Conservation (phyloP, 2,888 invertebrate species). For the Lasioglossum leucozonium region DNA sequence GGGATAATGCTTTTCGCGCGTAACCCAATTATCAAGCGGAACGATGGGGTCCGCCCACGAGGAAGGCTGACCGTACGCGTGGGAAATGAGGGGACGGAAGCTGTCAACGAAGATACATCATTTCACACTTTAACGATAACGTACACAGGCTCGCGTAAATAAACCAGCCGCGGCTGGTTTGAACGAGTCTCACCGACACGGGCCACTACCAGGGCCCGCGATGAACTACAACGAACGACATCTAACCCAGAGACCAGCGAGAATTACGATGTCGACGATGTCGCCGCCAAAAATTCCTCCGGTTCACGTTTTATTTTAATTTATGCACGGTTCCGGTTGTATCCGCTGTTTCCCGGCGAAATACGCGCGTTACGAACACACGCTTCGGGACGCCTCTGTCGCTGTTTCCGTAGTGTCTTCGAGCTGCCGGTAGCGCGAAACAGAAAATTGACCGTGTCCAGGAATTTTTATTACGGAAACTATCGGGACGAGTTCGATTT, state of each 20-base stretch:
- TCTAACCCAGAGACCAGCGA: slow-evolving; percentile 45
- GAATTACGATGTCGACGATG: slow-evolving; percentile 61
- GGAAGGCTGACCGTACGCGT: slow-evolving; percentile 45
- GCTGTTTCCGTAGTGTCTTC: neutral
- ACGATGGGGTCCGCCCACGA: slow-evolving; percentile 39
- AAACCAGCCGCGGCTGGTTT: slow-evolving; percentile 56
- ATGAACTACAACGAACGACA: slow-evolving; percentile 57
- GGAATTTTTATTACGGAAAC: neutral
- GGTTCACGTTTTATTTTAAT: slow-evolving; percentile 49
- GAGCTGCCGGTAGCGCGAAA: too few species aligned
- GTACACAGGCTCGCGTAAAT: slow-evolving; percentile 63
- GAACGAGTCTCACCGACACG: slow-evolving; percentile 45
- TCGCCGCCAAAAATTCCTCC: slow-evolving; percentile 41
- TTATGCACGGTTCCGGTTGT: slow-evolving; percentile 27
- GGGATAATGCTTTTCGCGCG: slow-evolving; percentile 62
- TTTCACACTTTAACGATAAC: slow-evolving; percentile 72
- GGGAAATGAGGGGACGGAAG: slow-evolving; percentile 63
- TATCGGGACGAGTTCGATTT: too few species aligned
- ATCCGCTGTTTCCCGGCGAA: slow-evolving; percentile 4
- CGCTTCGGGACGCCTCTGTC: neutral
- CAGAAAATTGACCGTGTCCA: neutral
- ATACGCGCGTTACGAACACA: neutral
- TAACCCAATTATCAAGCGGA: slow-evolving; percentile 62
- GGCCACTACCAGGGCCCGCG: slow-evolving; percentile 44
- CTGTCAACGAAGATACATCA: slow-evolving; percentile 67